Evolutionary conservation across 2,113 vertebrate genomes (phyloP), one percentile per base, ranked within the genome.

Genomic region (Hippoglossus stenolepis): DNA sequence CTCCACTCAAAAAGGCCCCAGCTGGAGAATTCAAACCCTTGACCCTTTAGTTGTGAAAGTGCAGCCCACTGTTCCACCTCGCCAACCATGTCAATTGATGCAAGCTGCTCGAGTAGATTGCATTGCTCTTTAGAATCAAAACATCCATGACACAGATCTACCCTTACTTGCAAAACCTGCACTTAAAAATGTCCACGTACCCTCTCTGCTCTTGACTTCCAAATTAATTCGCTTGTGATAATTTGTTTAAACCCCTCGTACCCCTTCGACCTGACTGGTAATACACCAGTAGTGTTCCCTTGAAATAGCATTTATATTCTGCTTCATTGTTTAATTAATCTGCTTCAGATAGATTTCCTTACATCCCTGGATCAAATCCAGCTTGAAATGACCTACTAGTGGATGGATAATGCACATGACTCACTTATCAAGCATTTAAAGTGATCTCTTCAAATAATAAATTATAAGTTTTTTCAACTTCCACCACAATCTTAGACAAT

Each of bases 391-490:
- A 67, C 21, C 18, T 38, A 21, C 11, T 15, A 4, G 11, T 72
- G 73, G 4, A 28, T 75, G 43, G 20, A 72, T 23, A 47, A 60
- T 70, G 59, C 47, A 45, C 6, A 58, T 58, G 10, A 49, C 40
- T 60, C 7, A 62, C 40, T 66, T 45, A 40, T 72, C 23, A 59
- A 40, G 54, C 35, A 63, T 40, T 57, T 38, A 54, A 65, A 67
- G 58, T 71, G 17, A 38, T 76, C n/a, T 59, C 11, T 62, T 61
- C 26, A 71, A 56, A 74, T 18, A 38, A 56, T 3, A 57, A 26
- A 65, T 24, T 2, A 31, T 3, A 26, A 10, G 47, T 49, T 18
- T 79, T 23, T 17, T 21, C 21, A 61, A 54, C 47, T 31, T 40
- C 31, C 38, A 65, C 35, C 35, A 71, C 43, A 54, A 28, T 40